Evolutionary conservation across 1,140 invertebrate genomes (phyloP).

Genomic region (Lepidurus arcticus): DNA sequence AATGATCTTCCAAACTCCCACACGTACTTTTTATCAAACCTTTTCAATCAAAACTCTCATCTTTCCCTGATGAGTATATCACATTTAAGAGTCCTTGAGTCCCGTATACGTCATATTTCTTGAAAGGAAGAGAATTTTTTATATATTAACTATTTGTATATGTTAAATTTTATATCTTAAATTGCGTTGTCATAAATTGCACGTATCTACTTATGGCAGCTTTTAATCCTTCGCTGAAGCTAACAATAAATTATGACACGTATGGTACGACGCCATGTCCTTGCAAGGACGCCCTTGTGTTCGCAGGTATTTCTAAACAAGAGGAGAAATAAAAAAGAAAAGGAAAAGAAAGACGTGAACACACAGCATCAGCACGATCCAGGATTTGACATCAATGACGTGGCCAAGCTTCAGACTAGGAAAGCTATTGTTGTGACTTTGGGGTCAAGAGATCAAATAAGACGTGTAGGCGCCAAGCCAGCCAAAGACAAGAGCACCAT

Average conservation of each 20-base stretch:
- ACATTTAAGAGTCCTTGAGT: not conserved
- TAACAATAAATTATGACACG: not conserved
- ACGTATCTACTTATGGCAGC: not conserved
- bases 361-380: not conserved
- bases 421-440: not conserved
- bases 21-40: not conserved
- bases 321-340: not conserved
- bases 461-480: not conserved
- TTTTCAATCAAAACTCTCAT: not conserved
- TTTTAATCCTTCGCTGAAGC: not conserved
- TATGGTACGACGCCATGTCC: not conserved
- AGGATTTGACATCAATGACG: constrained; percentile 1
- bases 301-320: constrained; percentile 8
- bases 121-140: not conserved
- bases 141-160: too few relatives aligned
- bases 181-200: not conserved
- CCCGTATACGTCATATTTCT: not conserved
- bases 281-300: constrained; percentile 15
- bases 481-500: not conserved
- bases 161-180: too few relatives aligned
- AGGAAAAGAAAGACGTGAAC: too few relatives aligned
- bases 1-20: not conserved
- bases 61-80: not conserved
- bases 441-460: constrained; percentile 5
- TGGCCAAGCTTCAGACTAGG: not conserved